Conservation (phyloP, 30 jellyfish, hydroid and myxozoan species). For the Turritopsis rubra region DNA sequence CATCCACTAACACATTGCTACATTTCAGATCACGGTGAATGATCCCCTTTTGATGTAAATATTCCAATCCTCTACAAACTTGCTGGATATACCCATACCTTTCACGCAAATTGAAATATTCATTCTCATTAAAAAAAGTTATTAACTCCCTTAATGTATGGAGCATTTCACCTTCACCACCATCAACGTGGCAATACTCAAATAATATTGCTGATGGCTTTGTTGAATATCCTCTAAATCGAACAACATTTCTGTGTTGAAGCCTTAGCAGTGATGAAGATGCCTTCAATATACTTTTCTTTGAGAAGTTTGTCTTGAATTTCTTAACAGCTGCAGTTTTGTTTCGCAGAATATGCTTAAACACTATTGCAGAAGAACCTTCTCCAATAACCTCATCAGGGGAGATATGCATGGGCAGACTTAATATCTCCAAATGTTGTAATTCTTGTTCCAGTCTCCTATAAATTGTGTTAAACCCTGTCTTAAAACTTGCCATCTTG, state of each 20-base stretch:
- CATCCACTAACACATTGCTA: conserved; percentile 15
- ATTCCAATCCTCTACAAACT: conserved; percentile 7
- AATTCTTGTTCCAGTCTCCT: background rate
- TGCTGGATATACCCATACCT: conserved; percentile 9
- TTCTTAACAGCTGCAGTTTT: conserved; percentile 11
- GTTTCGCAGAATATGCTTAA: conserved; percentile 11
- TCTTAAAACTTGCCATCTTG: background rate
- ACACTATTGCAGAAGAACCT: conserved; percentile 26
- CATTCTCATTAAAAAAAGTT: conserved; percentile 12
- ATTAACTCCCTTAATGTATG: conserved; percentile 14
- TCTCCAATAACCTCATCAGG: conserved; percentile 15
- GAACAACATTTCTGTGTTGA: conserved; percentile 20
- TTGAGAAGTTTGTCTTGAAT: conserved; percentile 16
- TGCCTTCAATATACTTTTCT: background rate
- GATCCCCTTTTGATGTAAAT: conserved; percentile 18
- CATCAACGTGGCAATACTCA: conserved; percentile 15
- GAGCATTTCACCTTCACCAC: background rate
- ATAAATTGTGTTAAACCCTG: background rate
- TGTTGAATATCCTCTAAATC: conserved; percentile 19
- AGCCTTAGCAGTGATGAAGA: background rate
- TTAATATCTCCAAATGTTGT: background rate
- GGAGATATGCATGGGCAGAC: background rate
- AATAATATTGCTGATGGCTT: conserved; percentile 23
- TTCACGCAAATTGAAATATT: background rate
- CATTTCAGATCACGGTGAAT: conserved; percentile 19